Evolutionary conservation across 2,113 vertebrate species (phyloP).

Genomic region (Andinoacara biseriatus): DNA sequence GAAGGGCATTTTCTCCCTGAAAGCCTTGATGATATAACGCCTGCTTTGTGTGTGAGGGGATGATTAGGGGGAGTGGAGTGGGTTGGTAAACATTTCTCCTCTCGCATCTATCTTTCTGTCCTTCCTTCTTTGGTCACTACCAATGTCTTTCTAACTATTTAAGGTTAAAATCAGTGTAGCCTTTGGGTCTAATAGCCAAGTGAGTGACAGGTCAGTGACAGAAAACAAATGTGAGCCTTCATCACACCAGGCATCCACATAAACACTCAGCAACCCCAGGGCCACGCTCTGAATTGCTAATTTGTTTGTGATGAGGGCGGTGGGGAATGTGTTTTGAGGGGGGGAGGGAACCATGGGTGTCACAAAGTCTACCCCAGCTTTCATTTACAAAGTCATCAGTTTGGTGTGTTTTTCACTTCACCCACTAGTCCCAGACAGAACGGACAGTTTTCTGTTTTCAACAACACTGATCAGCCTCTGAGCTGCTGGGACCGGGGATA

Average conservation of each 20-base stretch:
- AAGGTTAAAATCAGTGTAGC: conserved; percentile 55
- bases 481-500: conserved; percentile 60
- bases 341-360: conserved; percentile 33
- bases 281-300: conserved; percentile 78
- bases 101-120: conserved; percentile 13
- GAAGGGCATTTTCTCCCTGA: conserved; percentile 59
- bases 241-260: conserved; percentile 74
- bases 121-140: conserved; percentile 31
- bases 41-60: conserved; percentile 28
- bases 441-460: conserved; percentile 71
- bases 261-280: conserved; percentile 70
- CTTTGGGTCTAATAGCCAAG: conserved; percentile 49
- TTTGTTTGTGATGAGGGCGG: conserved; percentile 62
- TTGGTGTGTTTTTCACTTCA: conserved; percentile 62
- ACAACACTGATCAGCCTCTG: conserved; percentile 75
- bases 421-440: conserved; percentile 43
- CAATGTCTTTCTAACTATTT: conserved; percentile 51
- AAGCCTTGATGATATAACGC: conserved; percentile 58
- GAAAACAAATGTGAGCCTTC: conserved; percentile 82
- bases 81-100: conserved; percentile 34
- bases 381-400: conserved; percentile 73
- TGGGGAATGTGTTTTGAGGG: conserved; percentile 37
- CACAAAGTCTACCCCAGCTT: conserved; percentile 41
- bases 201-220: conserved; percentile 78
- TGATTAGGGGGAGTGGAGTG: conserved; percentile 14